phyloP scores from a whole-genome alignment of 2,113 vertebrate genomes.

The Archilochus colubris region DNA sequence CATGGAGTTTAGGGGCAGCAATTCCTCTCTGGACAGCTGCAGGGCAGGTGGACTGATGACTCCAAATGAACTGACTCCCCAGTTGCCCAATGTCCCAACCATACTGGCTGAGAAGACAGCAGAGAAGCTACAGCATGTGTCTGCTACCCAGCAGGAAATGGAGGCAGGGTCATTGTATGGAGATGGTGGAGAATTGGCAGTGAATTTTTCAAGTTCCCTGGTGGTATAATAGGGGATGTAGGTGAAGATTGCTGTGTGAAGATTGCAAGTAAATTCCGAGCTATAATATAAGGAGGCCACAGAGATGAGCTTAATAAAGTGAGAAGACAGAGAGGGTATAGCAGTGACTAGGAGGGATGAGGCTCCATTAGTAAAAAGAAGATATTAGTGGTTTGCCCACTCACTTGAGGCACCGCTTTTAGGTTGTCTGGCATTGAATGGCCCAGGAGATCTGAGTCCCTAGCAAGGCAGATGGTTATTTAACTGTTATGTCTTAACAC shows the following conservation, averaged over 20 bases:
- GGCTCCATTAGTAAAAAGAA: background rate
- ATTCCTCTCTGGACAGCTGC: background rate
- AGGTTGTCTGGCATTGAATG: background rate
- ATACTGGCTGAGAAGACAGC: background rate
- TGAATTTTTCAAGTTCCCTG: background rate
- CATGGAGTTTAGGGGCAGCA: background rate
- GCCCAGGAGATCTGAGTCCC: background rate
- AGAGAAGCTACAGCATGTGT: accelerated
- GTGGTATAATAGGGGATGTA: background rate
- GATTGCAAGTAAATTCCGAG: background rate
- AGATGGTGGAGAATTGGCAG: background rate
- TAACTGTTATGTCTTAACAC: background rate
- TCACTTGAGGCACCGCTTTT: background rate
- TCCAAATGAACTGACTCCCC: background rate
- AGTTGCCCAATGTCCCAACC: background rate
- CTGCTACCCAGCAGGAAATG: background rate
- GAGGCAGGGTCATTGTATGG: background rate
- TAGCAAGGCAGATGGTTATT: background rate
- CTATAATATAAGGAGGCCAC: background rate
- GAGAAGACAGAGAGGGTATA: background rate
- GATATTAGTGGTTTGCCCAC: background rate
- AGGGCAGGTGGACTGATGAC: background rate
- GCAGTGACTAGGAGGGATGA: background rate
- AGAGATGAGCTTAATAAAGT: background rate
- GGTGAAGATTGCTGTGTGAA: background rate